Percentiles rank a stretch among this genome's conserved stretches.
These are phyloP conservation scores for Lasioglossum figueresi DNA, from an alignment of 2,888 invertebrate species.

Conservation along the genomic window DNA sequence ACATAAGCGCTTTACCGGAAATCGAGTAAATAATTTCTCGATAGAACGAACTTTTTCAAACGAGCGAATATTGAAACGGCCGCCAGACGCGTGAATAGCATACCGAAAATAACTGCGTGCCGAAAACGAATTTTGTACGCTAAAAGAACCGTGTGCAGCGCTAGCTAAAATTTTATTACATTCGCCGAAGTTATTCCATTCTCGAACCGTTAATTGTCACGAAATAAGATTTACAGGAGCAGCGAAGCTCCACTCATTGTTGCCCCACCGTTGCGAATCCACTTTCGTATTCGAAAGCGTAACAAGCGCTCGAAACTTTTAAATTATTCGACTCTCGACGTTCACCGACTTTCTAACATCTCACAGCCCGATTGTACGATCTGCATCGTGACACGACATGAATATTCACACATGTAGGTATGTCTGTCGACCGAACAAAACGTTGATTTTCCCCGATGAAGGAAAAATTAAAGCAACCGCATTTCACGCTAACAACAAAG, in stretches of 20 bases:
- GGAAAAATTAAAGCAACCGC: neutral
- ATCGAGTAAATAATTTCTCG: neutral
- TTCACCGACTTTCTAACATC: neutral
- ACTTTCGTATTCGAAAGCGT: conserved; percentile 16
- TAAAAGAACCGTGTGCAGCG: neutral
- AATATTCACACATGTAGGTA: neutral
- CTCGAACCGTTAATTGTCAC: conserved; percentile 49
- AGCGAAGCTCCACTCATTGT: conserved; percentile 41
- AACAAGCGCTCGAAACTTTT: conserved; percentile 6
- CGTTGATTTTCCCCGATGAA: neutral
- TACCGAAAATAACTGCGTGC: neutral
- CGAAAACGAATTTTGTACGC: neutral
- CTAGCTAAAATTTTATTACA: conserved; percentile 34
- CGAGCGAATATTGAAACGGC: neutral
- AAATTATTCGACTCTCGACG: conserved; percentile 2
- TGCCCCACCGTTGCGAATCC: conserved; percentile 45
- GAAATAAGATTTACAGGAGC: conserved; percentile 60
- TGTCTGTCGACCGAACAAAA: neutral
- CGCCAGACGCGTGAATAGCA: neutral
- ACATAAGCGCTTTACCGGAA: neutral
- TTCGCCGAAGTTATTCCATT: conserved; percentile 46
- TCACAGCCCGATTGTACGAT: neutral
- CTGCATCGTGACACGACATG: neutral
- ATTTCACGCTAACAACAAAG: too few species aligned
- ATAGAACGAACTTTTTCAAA: neutral